Percentiles rank a stretch among this genome's conserved stretches.
Conservation (phyloP, 2,797 vertebrate species). For the Syngnathus acus region DNA sequence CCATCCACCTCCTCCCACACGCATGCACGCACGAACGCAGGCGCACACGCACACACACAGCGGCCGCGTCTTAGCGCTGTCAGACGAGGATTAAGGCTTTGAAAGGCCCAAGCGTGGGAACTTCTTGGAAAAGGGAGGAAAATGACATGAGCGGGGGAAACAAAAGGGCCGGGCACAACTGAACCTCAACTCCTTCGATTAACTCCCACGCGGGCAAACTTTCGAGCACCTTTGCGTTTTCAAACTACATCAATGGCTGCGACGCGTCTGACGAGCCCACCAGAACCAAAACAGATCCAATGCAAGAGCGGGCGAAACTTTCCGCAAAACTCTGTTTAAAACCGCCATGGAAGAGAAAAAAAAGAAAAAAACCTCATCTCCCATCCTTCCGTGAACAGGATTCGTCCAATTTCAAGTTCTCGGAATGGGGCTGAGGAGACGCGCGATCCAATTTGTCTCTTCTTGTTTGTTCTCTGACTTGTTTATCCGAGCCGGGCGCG, state of each 20-base stretch:
- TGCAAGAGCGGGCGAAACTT: background rate
- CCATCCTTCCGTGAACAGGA: background rate
- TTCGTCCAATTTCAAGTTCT: slow-evolving; percentile 1
- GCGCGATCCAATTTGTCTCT: background rate
- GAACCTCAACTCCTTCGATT: background rate
- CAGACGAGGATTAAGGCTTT: slow-evolving; percentile 54
- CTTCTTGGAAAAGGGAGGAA: slow-evolving; percentile 40
- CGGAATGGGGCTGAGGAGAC: background rate
- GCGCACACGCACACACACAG: background rate
- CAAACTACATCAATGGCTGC: slow-evolving; percentile 12
- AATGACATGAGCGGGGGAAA: slow-evolving; percentile 42
- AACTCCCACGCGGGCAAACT: slow-evolving; percentile 8
- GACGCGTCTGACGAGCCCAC: background rate
- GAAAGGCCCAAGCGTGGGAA: slow-evolving; percentile 57
- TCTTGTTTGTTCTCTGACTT: background rate
- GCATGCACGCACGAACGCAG: slow-evolving; percentile 6
- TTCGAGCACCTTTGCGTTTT: slow-evolving; percentile 4
- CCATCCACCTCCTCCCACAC: slow-evolving; percentile 33
- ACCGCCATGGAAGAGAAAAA: background rate
- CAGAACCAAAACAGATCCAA: background rate
- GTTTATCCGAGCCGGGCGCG: background rate
- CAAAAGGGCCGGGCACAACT: background rate
- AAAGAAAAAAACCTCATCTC: background rate
- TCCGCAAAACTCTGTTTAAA: background rate
- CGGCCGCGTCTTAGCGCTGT: slow-evolving; percentile 20